phyloP scores from a whole-genome alignment of 2,797 vertebrate species.

The Masticophis lateralis region DNA sequence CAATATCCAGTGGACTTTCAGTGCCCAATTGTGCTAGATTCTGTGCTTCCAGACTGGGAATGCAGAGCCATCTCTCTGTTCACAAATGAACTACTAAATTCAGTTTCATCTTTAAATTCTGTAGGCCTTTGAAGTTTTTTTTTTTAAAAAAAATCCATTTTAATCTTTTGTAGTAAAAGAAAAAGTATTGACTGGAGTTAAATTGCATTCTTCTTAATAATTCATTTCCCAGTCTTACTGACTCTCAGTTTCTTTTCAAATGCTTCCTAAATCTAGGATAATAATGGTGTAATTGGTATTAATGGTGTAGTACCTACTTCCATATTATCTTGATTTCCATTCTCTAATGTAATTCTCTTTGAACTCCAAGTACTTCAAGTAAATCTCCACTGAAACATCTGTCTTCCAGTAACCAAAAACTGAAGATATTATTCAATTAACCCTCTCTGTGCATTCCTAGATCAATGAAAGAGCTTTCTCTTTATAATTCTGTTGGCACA shows the following conservation, averaged over 20 bases:
- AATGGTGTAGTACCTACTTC: constrained; percentile 24
- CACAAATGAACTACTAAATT: background rate
- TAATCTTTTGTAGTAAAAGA: constrained; percentile 17
- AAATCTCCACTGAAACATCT: constrained; percentile 19
- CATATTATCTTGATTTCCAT: constrained; percentile 7
- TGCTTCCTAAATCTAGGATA: background rate
- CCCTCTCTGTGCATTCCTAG: background rate
- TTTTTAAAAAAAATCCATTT: background rate
- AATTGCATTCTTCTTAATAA: constrained; percentile 23
- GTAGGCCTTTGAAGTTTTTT: background rate
- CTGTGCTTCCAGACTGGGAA: background rate
- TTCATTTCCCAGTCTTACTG: constrained; percentile 21
- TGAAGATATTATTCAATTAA: constrained; percentile 42
- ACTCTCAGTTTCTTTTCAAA: constrained; percentile 28
- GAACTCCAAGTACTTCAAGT: constrained; percentile 14
- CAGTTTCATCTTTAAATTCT: background rate
- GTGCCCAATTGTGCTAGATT: background rate
- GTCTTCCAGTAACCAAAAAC: constrained; percentile 6
- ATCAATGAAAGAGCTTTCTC: background rate
- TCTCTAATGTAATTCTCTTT: constrained; percentile 26
- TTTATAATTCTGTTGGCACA: background rate
- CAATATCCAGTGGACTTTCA: background rate
- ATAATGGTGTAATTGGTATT: constrained; percentile 18
- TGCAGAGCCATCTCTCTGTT: background rate
- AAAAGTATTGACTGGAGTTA: background rate